A percentile compares a stretch with the other conserved stretches of the same genome.
phyloP scores from a whole-genome alignment of 1,140 invertebrate species.

The Hyles vespertilio region DNA sequence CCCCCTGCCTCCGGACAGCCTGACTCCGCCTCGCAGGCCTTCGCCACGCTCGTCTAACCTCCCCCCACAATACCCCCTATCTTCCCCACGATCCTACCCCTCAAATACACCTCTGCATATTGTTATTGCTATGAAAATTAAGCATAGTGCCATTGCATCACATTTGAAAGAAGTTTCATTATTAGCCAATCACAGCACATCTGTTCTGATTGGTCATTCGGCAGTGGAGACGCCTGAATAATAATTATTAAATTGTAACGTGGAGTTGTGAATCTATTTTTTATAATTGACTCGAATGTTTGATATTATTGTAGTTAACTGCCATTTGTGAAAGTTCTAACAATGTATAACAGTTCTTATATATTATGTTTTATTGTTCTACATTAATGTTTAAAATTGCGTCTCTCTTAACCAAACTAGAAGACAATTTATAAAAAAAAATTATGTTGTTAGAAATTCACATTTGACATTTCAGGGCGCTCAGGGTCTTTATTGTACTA shows the following conservation, averaged over 20 bases:
- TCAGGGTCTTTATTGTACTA: slow-evolving; percentile 60
- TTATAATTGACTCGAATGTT: neutral
- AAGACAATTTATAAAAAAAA: neutral
- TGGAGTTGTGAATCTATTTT: neutral
- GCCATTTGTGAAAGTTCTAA: too few relatives aligned
- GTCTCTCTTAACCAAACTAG: too few relatives aligned
- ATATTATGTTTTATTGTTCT: too few relatives aligned
- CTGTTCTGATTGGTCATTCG: too few relatives aligned
- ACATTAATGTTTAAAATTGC: too few relatives aligned
- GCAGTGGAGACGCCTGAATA: too few relatives aligned
- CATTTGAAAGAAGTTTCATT: neutral
- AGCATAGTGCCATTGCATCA: neutral
- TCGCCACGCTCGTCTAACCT: slow-evolving; percentile 85
- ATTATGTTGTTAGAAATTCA: neutral
- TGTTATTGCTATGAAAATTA: neutral
- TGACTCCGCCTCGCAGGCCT: slow-evolving; percentile 87
- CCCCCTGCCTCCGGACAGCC: slow-evolving; percentile 55
- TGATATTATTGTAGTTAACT: neutral
- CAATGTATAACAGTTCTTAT: too few relatives aligned
- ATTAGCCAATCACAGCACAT: neutral
- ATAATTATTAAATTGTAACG: too few relatives aligned
- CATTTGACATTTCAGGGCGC: slow-evolving; percentile 12
- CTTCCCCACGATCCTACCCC: neutral
- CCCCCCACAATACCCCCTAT: slow-evolving; percentile 1
- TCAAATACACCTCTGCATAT: slow-evolving; percentile 2